A percentile compares a stretch with the other conserved stretches of the same genome.
phyloP scores from a whole-genome alignment of 2,797 vertebrate genomes.

The Mycteria americana region DNA sequence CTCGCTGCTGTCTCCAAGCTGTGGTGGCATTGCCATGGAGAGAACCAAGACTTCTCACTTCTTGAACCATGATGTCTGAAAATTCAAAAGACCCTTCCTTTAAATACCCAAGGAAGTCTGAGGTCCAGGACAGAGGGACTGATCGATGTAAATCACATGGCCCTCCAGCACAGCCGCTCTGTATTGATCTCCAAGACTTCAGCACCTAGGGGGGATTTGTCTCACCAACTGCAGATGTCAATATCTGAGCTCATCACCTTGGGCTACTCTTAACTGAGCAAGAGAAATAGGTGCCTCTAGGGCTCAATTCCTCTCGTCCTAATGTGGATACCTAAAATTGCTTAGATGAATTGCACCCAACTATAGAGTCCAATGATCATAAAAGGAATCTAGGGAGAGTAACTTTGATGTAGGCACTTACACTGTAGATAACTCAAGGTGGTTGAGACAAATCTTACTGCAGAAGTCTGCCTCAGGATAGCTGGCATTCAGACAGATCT shows the following conservation, averaged over 20 bases:
- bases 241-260: not conserved
- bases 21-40: not conserved
- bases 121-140: not conserved
- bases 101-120: not conserved
- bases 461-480: not conserved
- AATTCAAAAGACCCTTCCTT: not conserved
- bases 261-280: not conserved
- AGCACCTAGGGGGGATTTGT: not conserved
- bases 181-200: not conserved
- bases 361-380: not conserved
- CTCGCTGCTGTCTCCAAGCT: not conserved
- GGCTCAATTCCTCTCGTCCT: not conserved
- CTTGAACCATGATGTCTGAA: not conserved
- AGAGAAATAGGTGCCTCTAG: not conserved
- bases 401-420: conserved; percentile 4
- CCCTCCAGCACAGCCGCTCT: not conserved
- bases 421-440: not conserved
- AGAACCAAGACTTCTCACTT: not conserved
- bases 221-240: not conserved
- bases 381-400: not conserved
- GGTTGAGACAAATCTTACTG: conserved; percentile 12
- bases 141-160: not conserved
- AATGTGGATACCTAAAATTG: not conserved
- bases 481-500: not conserved
- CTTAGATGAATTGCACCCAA: not conserved